Conservation (phyloP, 1,140 invertebrate species). For the Panagrolaimus sp. region DNA sequence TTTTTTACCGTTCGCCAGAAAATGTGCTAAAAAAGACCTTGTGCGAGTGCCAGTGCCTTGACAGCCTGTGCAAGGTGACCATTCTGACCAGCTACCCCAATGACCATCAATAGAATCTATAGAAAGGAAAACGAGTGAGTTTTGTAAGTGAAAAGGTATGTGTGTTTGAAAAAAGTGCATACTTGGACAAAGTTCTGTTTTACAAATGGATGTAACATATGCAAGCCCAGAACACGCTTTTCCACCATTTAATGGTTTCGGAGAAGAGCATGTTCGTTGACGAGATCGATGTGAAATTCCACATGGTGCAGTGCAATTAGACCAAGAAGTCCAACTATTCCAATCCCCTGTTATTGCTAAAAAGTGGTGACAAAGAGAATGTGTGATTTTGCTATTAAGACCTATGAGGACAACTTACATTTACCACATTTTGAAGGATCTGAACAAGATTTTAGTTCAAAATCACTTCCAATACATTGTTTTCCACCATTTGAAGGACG, state of each 20-base stretch:
- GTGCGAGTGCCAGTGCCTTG: conserved; percentile 35
- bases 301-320: conserved; percentile 57
- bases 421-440: conserved; percentile 62
- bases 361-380: conserved; percentile 15
- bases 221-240: conserved; percentile 59
- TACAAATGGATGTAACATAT: conserved; percentile 48
- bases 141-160: conserved; percentile 15
- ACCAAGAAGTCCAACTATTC: conserved; percentile 65
- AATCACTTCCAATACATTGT: conserved; percentile 59
- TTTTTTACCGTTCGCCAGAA: not conserved
- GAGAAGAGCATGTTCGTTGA: conserved; percentile 68
- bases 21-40: conserved; percentile 21
- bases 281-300: conserved; percentile 48
- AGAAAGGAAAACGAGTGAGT: conserved; percentile 6
- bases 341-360: conserved; percentile 61
- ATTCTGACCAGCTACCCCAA: conserved; percentile 41
- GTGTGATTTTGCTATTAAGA: conserved; percentile 13
- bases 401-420: conserved; percentile 29
- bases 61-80: conserved; percentile 34
- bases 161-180: not conserved
- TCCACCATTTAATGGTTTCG: conserved; percentile 71
- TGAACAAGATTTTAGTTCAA: conserved; percentile 54
- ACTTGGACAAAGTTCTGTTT: conserved; percentile 35
- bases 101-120: conserved; percentile 40
- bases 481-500: conserved; percentile 72